These are phyloP conservation scores for Cataglyphis albicans DNA, from an alignment of 2,888 invertebrate genomes.

Conservation along the genomic window DNA sequence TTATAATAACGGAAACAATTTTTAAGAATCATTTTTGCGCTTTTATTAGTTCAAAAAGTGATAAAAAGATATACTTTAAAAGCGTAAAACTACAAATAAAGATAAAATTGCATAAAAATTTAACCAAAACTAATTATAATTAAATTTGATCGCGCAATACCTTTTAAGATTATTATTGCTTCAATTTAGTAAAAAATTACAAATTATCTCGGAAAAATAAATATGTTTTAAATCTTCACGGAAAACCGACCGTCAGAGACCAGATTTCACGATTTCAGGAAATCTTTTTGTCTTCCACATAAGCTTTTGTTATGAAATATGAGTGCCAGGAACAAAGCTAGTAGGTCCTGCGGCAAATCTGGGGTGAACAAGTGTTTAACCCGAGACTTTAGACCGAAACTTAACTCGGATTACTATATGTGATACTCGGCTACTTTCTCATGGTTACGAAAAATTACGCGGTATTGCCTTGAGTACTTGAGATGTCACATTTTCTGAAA, in stretches of 20 bases:
- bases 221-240: not conserved
- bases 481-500: not conserved
- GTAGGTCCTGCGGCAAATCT: slow-evolving; percentile 43
- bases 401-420: slow-evolving; percentile 50
- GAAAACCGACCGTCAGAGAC: not conserved
- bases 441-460: not conserved
- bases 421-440: slow-evolving; percentile 16
- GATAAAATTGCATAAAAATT: not conserved
- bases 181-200: not conserved
- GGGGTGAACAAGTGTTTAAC: slow-evolving; percentile 40
- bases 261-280: slow-evolving; percentile 1
- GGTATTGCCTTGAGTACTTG: not conserved
- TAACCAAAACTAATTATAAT: not conserved
- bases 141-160: not conserved
- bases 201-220: not conserved
- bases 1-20: not conserved
- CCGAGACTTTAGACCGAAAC: slow-evolving; percentile 38
- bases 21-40: not conserved
- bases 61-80: not conserved
- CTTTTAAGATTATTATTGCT: not conserved
- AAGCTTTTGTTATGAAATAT: slow-evolving; percentile 31
- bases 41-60: not conserved
- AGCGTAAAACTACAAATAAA: not conserved
- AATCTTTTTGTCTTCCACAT: slow-evolving; percentile 12
- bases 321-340: slow-evolving; percentile 32